phyloP scores from a whole-genome alignment of 2,797 vertebrate genomes.

The Malacoraja senta region DNA sequence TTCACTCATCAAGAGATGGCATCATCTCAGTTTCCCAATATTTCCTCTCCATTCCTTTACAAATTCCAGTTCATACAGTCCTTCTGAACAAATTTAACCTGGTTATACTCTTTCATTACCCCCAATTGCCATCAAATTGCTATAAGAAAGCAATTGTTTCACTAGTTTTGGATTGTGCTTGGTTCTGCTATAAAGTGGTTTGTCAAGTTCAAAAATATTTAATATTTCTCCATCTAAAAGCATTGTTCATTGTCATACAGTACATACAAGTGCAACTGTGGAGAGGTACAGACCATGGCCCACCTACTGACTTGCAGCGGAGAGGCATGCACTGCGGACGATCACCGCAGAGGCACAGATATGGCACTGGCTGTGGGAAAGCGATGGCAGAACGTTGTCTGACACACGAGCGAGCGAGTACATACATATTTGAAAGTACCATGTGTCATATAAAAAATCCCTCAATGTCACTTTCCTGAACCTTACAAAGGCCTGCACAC shows the following conservation, averaged over 20 bases:
- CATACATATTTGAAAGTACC: neutral
- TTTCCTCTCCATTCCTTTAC: neutral
- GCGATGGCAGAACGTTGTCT: too few species aligned
- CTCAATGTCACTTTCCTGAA: slow-evolving; percentile 3
- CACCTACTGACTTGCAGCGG: too few species aligned
- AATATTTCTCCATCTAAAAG: neutral
- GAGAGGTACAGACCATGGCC: too few species aligned
- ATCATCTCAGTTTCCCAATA: neutral
- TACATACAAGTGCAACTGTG: too few species aligned
- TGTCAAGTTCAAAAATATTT: neutral
- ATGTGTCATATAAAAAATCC: neutral
- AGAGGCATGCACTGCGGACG: too few species aligned
- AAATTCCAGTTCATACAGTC: neutral
- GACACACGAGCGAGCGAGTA: too few species aligned
- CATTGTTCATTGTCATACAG: too few species aligned
- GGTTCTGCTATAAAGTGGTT: neutral
- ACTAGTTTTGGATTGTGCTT: neutral
- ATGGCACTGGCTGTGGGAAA: too few species aligned
- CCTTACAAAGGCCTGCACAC: neutral
- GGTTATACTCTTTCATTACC: neutral
- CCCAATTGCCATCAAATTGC: neutral
- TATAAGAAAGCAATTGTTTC: neutral
- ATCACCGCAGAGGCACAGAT: too few species aligned
- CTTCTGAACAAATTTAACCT: neutral
- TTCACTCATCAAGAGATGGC: neutral